phyloP scores from a whole-genome alignment of 2,797 vertebrate species.

The Chaunax sp. region DNA sequence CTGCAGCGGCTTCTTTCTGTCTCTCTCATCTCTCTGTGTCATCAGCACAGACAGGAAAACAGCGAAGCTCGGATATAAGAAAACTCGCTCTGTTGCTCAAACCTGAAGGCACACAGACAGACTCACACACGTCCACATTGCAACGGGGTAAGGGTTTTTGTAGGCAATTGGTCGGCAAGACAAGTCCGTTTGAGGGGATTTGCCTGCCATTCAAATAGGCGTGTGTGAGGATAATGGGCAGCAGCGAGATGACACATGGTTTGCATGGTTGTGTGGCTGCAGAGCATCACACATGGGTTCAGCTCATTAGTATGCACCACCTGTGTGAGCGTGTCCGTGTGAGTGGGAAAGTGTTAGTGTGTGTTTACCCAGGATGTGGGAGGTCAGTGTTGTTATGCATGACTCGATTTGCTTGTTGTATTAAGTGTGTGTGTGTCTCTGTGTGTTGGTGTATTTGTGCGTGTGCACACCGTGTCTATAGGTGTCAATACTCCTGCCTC shows the following conservation, averaged over 20 bases:
- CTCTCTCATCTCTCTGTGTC: constrained; percentile 36
- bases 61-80: constrained; percentile 23
- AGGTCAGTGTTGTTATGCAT: constrained; percentile 55
- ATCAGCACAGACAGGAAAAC: constrained; percentile 36
- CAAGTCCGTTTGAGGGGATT: constrained; percentile 78
- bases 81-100: neutral
- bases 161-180: constrained; percentile 65
- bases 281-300: constrained; percentile 24
- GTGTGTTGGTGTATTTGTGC: neutral
- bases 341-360: constrained; percentile 14
- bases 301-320: constrained; percentile 18
- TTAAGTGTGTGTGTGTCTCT: neutral
- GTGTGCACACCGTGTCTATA: constrained; percentile 30
- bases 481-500: constrained; percentile 73
- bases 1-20: constrained; percentile 43
- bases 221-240: constrained; percentile 52
- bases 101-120: constrained; percentile 2
- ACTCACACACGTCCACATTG: constrained; percentile 7
- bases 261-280: constrained; percentile 52
- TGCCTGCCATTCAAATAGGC: constrained; percentile 82
- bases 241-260: constrained; percentile 43
- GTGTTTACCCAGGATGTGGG: constrained; percentile 47
- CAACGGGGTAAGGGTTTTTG: constrained; percentile 43
- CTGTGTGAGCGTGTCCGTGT: constrained; percentile 29
- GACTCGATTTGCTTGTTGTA: constrained; percentile 47